A percentile compares a stretch with the other conserved stretches of the same genome.
Conservation (phyloP, 2,113 vertebrate species). For the Thamnaconus septentrionalis region DNA sequence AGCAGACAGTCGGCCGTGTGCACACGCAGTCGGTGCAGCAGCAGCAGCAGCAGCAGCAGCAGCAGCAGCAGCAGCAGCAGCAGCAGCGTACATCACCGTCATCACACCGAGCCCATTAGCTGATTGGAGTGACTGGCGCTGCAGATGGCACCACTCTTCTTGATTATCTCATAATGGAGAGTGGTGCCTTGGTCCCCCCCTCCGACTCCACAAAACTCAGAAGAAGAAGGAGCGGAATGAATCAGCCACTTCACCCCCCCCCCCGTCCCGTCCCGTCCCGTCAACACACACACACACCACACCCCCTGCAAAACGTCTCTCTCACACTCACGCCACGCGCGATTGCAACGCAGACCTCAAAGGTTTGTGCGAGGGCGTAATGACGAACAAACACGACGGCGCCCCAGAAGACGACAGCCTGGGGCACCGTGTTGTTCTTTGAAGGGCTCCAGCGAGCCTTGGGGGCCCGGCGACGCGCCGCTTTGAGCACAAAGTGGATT, state of each 20-base stretch:
- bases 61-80: too few relatives aligned
- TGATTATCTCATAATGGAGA: conserved; percentile 62
- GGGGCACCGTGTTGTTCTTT: conserved; percentile 31
- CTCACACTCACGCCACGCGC: background rate
- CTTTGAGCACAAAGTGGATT: conserved; percentile 19
- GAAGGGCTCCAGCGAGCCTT: conserved; percentile 19
- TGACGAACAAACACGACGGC: conserved; percentile 8
- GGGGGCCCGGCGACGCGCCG: conserved; percentile 5
- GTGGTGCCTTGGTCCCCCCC: conserved; percentile 41
- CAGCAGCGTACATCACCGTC: conserved; percentile 9
- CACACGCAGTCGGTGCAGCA: too few relatives aligned
- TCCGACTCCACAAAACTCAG: conserved; percentile 24
- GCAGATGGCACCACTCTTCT: conserved; percentile 58
- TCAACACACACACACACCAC: conserved; percentile 3
- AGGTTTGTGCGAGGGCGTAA: background rate
- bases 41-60: too few relatives aligned
- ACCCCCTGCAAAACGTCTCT: background rate
- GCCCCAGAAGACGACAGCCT: conserved; percentile 36
- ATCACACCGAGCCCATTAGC: conserved; percentile 55
- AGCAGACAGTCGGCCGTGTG: too few relatives aligned
- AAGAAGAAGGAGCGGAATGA: conserved; percentile 50
- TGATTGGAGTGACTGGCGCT: conserved; percentile 50
- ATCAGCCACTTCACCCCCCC: conserved; percentile 6
- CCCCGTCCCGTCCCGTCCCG: conserved; percentile 2
- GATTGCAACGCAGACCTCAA: too few relatives aligned